Conservation (phyloP, 2,797 vertebrate species). For the Sphenodon punctatus region DNA sequence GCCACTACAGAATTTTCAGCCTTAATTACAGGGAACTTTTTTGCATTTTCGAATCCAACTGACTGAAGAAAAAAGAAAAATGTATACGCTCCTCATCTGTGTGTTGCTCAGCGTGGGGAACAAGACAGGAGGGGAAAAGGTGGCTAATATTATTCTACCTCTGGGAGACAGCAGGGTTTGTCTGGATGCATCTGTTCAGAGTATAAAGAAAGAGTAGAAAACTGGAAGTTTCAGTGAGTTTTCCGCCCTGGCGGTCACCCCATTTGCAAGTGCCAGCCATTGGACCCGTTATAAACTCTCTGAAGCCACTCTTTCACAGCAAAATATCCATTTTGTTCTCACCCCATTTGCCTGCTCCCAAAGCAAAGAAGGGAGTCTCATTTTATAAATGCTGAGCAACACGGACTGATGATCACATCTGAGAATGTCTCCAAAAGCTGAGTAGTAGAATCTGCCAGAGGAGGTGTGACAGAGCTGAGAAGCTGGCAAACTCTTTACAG, state of each 20-base stretch:
- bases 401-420: background rate
- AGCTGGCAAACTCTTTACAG: background rate
- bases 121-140: rapidly evolving
- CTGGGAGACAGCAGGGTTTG: background rate
- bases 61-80: background rate
- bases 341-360: background rate
- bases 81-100: background rate
- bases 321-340: background rate
- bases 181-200: background rate
- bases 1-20: background rate
- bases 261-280: background rate
- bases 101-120: background rate
- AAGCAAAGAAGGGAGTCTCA: background rate
- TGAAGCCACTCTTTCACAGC: background rate
- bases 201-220: background rate
- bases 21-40: background rate
- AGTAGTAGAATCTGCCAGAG: background rate
- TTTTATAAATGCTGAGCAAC: background rate
- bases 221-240: background rate
- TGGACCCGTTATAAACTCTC: too few species aligned
- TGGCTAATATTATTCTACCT: background rate
- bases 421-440: background rate
- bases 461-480: background rate
- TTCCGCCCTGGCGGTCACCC: background rate
- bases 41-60: rapidly evolving